phyloP scores from a whole-genome alignment of 2,797 vertebrate species.

The Danio kyathit region DNA sequence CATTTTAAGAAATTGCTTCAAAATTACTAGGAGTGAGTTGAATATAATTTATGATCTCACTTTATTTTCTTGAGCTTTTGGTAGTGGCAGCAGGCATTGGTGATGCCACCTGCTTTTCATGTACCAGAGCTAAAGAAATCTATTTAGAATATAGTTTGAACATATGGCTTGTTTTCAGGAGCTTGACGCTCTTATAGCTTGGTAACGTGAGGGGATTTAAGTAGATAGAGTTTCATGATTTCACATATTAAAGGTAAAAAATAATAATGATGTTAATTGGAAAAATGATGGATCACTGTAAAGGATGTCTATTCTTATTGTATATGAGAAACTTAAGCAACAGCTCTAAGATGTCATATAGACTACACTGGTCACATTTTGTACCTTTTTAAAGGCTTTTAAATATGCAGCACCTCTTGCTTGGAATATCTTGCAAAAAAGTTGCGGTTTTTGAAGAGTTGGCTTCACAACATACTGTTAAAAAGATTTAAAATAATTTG shows the following conservation, averaged over 20 bases:
- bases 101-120: constrained; percentile 52
- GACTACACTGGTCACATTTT: too few species aligned
- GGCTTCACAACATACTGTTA: too few species aligned
- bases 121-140: constrained; percentile 41
- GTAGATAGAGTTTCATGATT: constrained; percentile 17
- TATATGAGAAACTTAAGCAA: not conserved
- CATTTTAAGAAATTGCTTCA: not conserved
- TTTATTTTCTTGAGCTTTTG: constrained; percentile 45
- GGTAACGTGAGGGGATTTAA: constrained; percentile 19
- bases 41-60: not conserved
- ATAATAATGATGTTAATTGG: not conserved
- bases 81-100: constrained; percentile 27
- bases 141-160: constrained; percentile 64
- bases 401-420: too few species aligned
- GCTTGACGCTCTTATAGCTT: constrained; percentile 18
- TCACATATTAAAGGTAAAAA: not conserved
- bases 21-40: not conserved
- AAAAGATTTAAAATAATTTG: too few species aligned
- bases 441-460: too few species aligned
- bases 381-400: too few species aligned
- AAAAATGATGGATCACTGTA: not conserved
- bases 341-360: too few species aligned
- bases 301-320: not conserved
- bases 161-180: constrained; percentile 63
- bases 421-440: too few species aligned